These are phyloP conservation scores for Carlito syrichta DNA, from an alignment of 2,113 vertebrate genomes.

Conservation along the genomic window DNA sequence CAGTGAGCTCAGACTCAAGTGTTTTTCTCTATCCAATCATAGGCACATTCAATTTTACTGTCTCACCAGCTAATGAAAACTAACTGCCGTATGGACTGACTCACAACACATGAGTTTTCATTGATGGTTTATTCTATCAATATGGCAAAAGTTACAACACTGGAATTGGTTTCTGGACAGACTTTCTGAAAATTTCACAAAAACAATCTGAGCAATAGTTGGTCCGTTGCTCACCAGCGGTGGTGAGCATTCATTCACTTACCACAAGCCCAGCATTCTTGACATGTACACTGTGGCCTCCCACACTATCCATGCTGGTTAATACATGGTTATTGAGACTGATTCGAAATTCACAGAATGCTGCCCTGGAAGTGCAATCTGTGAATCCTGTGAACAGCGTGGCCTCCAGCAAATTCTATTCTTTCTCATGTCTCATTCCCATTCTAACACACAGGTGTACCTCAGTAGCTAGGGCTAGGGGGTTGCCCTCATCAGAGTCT, in stretches of 20 bases:
- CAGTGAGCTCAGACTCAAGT: rapidly evolving
- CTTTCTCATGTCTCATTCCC: not conserved
- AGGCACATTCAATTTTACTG: not conserved
- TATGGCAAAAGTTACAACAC: not conserved
- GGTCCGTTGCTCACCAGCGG: not conserved
- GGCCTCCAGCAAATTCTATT: not conserved
- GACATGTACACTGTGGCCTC: not conserved
- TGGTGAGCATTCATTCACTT: not conserved
- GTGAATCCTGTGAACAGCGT: rapidly evolving
- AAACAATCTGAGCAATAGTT: not conserved
- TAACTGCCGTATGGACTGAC: rapidly evolving
- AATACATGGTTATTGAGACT: rapidly evolving
- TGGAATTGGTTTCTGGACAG: not conserved
- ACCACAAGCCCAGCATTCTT: not conserved
- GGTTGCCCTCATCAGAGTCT: not conserved
- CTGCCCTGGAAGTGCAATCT: not conserved
- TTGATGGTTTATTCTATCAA: not conserved
- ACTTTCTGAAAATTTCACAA: not conserved
- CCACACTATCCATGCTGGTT: not conserved
- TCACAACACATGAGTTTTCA: not conserved
- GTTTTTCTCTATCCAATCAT: not conserved
- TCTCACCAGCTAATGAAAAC: not conserved
- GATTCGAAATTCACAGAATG: not conserved
- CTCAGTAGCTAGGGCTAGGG: too few relatives aligned
- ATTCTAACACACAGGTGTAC: not conserved